These are phyloP conservation scores for Leptestheria dahalacensis DNA, from an alignment of 1,140 invertebrate genomes.

Conservation along the genomic window DNA sequence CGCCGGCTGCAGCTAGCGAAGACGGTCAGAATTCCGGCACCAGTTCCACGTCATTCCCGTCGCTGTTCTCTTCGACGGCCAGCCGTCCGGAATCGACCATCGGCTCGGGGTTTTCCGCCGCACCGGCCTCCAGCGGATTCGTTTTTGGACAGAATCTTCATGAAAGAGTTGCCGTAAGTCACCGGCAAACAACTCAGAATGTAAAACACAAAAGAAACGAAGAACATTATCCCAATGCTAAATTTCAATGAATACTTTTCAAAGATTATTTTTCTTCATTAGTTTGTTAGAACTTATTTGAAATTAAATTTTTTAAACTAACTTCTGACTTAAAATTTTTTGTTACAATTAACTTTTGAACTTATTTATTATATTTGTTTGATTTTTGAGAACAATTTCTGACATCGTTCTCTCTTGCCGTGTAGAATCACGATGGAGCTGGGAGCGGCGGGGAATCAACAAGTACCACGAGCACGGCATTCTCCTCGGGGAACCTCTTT, in stretches of 20 bases:
- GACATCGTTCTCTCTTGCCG: too few relatives aligned
- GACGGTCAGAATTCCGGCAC: conserved; percentile 3
- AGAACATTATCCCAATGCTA: conserved; percentile 14
- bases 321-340: too few relatives aligned
- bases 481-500: background rate
- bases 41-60: conserved; percentile 1
- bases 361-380: too few relatives aligned
- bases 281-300: conserved; percentile 27
- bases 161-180: conserved; percentile 48
- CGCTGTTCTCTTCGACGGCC: background rate
- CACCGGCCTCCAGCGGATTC: conserved; percentile 38
- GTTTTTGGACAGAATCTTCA: conserved; percentile 85
- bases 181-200: conserved; percentile 15
- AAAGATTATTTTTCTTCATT: conserved; percentile 29
- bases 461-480: background rate
- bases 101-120: background rate
- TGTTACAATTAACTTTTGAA: too few relatives aligned
- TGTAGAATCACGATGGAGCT: background rate
- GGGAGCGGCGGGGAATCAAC: too few relatives aligned
- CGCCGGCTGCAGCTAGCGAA: conserved; percentile 12
- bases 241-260: conserved; percentile 30
- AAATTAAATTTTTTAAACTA: too few relatives aligned
- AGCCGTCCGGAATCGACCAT: background rate
- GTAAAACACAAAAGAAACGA: conserved; percentile 14
- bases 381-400: too few relatives aligned